Evolutionary conservation across 2,797 vertebrate species (phyloP).

Genomic region (Sebastes kiyomatsui): DNA sequence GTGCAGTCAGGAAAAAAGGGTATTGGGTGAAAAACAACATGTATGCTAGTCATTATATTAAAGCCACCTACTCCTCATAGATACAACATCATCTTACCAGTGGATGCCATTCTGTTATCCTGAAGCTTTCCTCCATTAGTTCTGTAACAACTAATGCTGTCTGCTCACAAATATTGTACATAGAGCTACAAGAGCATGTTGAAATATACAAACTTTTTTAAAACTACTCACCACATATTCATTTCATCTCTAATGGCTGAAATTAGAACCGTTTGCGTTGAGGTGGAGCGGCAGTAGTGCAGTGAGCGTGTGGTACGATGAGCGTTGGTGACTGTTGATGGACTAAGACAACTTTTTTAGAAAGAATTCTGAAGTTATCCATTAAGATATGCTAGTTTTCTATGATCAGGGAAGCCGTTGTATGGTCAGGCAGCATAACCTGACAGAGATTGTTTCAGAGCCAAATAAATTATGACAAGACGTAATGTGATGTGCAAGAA

Average conservation of each 20-base stretch:
- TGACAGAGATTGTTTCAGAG: neutral
- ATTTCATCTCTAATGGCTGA: neutral
- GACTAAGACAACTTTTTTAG: neutral
- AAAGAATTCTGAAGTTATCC: neutral
- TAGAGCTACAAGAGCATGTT: slow-evolving; percentile 1
- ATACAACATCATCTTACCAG: neutral
- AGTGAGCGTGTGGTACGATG: neutral
- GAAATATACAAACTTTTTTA: neutral
- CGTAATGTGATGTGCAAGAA: neutral
- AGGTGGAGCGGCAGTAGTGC: neutral
- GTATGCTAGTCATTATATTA: neutral
- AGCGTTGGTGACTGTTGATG: neutral
- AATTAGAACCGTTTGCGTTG: neutral
- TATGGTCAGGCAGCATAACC: neutral
- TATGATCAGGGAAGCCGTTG: neutral
- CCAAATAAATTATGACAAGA: neutral
- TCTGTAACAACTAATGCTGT: neutral
- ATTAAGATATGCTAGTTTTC: neutral
- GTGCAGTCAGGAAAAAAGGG: neutral
- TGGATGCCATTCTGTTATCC: no score
- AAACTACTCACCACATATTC: neutral
- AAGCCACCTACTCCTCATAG: neutral
- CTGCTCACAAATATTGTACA: neutral
- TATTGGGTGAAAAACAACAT: neutral
- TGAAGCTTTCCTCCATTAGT: neutral